phyloP scores from a whole-genome alignment of 1,140 invertebrate genomes.

The Brachionus angularis region DNA sequence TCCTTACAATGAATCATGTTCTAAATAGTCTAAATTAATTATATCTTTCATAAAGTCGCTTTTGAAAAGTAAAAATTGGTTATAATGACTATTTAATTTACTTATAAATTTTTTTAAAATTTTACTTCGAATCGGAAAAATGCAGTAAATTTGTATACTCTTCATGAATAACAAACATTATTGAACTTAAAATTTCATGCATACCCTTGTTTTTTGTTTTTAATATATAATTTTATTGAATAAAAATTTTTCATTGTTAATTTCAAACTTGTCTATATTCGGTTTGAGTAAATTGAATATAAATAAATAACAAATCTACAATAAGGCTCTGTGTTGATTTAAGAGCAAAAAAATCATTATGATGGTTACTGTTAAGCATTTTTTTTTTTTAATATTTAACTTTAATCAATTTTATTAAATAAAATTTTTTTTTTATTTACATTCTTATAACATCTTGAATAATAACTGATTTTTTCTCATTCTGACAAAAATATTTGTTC shows the following conservation, averaged over 20 bases:
- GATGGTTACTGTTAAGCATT: no score
- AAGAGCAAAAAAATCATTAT: constrained; percentile 23
- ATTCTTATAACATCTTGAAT: constrained; percentile 43
- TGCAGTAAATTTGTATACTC: constrained; percentile 27
- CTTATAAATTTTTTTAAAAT: not conserved
- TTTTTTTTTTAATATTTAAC: no score
- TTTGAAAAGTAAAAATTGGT: not conserved
- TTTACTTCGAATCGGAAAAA: not conserved
- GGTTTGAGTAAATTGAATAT: constrained; percentile 35
- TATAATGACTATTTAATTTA: not conserved
- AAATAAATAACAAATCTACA: constrained; percentile 30
- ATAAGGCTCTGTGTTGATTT: not conserved
- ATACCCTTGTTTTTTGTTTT: not conserved
- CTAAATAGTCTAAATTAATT: constrained; percentile 21
- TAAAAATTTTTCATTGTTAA: not conserved
- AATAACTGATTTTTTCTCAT: constrained; percentile 20
- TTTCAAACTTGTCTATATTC: constrained; percentile 37
- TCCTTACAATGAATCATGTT: constrained; percentile 42
- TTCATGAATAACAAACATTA: constrained; percentile 24
- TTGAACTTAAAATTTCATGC: constrained; percentile 36
- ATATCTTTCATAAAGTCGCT: constrained; percentile 14
- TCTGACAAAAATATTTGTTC: constrained; percentile 38
- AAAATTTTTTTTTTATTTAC: constrained; percentile 15
- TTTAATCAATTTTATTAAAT: not conserved
- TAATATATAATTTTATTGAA: not conserved